Evolutionary conservation across 1,140 invertebrate genomes (phyloP).

Genomic region (Cyclargus thomasi): DNA sequence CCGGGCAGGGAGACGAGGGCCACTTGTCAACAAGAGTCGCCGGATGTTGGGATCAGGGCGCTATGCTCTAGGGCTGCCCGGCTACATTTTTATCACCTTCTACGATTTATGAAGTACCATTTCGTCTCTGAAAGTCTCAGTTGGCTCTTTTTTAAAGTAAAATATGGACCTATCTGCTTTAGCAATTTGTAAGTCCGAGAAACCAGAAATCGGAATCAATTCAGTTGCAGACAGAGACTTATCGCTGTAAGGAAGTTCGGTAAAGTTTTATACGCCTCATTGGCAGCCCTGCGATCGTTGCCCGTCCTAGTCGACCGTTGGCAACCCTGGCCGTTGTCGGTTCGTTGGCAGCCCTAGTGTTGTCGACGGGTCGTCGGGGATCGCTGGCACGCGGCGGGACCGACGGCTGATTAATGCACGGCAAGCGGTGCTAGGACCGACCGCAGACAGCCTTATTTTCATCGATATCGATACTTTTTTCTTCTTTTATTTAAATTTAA

Average conservation of each 20-base stretch:
- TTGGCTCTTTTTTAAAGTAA: neutral
- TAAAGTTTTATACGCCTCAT: constrained; percentile 18
- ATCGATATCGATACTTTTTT: constrained; percentile 22
- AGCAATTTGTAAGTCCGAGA: neutral
- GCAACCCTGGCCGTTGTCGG: constrained; percentile 6
- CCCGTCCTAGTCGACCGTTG: neutral
- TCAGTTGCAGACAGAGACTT: constrained; percentile 17
- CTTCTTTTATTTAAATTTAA: neutral
- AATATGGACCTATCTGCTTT: neutral
- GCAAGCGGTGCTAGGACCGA: constrained; percentile 25
- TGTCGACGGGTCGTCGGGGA: constrained; percentile 28
- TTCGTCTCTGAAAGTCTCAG: neutral
- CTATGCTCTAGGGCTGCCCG: constrained; percentile 16
- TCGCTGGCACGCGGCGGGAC: constrained; percentile 40
- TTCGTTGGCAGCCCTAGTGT: constrained; percentile 29
- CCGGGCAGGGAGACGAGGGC: constrained; percentile 24
- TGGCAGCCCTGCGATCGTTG: neutral
- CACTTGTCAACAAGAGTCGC: constrained; percentile 26
- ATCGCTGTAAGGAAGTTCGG: constrained; percentile 16
- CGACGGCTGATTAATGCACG: constrained; percentile 38
- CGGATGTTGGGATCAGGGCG: constrained; percentile 22
- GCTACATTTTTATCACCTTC: neutral
- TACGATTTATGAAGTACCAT: neutral
- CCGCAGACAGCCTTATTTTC: neutral
- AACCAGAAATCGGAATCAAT: constrained; percentile 7